phyloP scores from a whole-genome alignment of 2,888 invertebrate genomes.

The Andrena hattorfiana region DNA sequence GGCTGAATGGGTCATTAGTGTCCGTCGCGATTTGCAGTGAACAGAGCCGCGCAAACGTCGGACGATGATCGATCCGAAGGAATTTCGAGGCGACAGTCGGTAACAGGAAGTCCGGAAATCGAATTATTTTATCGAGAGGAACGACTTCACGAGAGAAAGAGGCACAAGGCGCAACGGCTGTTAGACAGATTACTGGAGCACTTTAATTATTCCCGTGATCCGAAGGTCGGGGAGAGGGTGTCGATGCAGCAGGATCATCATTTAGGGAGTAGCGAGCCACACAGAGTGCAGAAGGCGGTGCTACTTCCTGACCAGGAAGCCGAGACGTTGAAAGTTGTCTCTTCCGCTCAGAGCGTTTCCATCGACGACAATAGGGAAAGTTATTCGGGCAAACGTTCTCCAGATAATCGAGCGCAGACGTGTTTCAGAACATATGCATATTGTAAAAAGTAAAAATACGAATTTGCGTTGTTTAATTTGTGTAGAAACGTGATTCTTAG shows the following conservation, averaged over 20 bases:
- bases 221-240: slow-evolving; percentile 1
- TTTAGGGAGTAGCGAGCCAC: slow-evolving; percentile 56
- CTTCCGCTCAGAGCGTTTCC: slow-evolving; percentile 20
- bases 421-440: neutral
- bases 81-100: neutral
- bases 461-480: no score
- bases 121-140: neutral
- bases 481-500: no score
- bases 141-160: neutral
- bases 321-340: slow-evolving; percentile 30
- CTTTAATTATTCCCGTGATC: slow-evolving; percentile 36
- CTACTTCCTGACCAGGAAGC: slow-evolving; percentile 15
- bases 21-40: slow-evolving; percentile 22
- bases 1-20: neutral
- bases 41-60: slow-evolving; percentile 29
- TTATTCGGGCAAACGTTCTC: neutral
- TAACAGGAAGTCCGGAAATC: neutral
- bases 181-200: slow-evolving; percentile 44
- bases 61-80: neutral
- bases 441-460: no score
- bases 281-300: slow-evolving; percentile 25
- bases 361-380: neutral
- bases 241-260: slow-evolving; percentile 47
- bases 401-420: neutral
- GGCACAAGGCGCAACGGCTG: neutral